Base-by-base conservation (phyloP, 2,113 vertebrate species). In the Scomber colias region DNA sequence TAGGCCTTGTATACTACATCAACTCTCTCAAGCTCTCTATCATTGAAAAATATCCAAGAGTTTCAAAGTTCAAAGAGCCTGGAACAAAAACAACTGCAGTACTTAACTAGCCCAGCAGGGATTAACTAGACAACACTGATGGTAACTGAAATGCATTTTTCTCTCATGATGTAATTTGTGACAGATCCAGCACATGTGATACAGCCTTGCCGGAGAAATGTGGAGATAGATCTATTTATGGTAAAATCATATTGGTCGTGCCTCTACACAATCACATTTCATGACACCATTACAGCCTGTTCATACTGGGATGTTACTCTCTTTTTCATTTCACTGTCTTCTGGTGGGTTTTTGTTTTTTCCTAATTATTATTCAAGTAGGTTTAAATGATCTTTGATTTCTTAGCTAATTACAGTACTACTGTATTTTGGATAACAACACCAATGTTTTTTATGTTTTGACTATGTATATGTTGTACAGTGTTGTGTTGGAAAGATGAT, bases 391-490 rank as follows among this genome's bases (percentile, higher is more conserved):
- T 62, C 44, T 35, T 40, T 3, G n/a, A 11, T 48, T 11, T 74
- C 35, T 71, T 68, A 57, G 30, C 31, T 46, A 72, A 60, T 66
- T 63, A 50, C 56, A 60, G 69, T 21, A 30, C 24, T 65, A 2
- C 56, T 68, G 59, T 79, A 56, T 56, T 73, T 63, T 67, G 27
- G 13, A 63, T 60, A 11, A 75, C 9, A 19, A 75, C 66, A 50
- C 7, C 16, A n/a, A 11, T 46, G 46, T 73, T 68, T 70, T 60
- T 62, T 40, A 21, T 55, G 69, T 79, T 82, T 46, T 59, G 50
- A 71, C 19, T 69, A 71, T 86, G 44, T 81, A 54, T 30, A 65
- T 56, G 66, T 71, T 74, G 71, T 86, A 74, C 30, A 65, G 60
- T 83, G 66, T 79, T 61, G 27, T 60, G 57, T 27, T 61, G 48